Percentiles rank a stretch among this genome's conserved stretches.
phyloP scores from a whole-genome alignment of 2,888 invertebrate species.

The Drosophila multiciliata region DNA sequence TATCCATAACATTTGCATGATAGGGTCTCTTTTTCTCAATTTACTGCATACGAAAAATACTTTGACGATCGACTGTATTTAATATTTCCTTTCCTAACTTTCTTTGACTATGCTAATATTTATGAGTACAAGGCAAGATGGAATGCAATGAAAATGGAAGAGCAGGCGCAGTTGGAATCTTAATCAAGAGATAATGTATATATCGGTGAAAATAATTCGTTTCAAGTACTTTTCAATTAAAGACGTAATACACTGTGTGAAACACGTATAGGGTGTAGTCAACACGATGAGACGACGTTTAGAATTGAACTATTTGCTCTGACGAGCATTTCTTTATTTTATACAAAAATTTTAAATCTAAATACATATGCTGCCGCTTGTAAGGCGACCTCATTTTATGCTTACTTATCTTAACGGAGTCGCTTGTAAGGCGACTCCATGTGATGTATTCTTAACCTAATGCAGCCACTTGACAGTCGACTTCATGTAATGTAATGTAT shows the following conservation, averaged over 20 bases:
- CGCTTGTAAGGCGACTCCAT: too few species aligned
- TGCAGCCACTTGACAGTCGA: too few species aligned
- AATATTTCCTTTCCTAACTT: not conserved
- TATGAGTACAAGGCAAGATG: constrained; percentile 1
- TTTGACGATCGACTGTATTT: not conserved
- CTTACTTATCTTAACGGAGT: too few species aligned
- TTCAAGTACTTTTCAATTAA: not conserved
- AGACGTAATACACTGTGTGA: not conserved
- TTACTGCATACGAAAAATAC: not conserved
- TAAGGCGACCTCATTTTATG: too few species aligned
- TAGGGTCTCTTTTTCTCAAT: constrained; percentile 11
- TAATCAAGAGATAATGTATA: not conserved
- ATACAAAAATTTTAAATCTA: too few species aligned
- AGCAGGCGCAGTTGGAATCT: not conserved
- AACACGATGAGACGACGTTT: too few species aligned
- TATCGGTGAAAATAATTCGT: not conserved
- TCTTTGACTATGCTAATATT: constrained; percentile 9
- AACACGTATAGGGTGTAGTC: too few species aligned
- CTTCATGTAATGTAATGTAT: too few species aligned
- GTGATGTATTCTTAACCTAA: too few species aligned
- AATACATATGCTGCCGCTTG: too few species aligned
- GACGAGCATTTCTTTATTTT: too few species aligned
- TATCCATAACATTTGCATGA: constrained; percentile 46
- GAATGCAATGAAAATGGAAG: not conserved
- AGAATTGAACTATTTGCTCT: too few species aligned